These are phyloP conservation scores for Poeciliopsis presidionis DNA, from an alignment of 2,797 vertebrate genomes.

Conservation along the genomic window DNA sequence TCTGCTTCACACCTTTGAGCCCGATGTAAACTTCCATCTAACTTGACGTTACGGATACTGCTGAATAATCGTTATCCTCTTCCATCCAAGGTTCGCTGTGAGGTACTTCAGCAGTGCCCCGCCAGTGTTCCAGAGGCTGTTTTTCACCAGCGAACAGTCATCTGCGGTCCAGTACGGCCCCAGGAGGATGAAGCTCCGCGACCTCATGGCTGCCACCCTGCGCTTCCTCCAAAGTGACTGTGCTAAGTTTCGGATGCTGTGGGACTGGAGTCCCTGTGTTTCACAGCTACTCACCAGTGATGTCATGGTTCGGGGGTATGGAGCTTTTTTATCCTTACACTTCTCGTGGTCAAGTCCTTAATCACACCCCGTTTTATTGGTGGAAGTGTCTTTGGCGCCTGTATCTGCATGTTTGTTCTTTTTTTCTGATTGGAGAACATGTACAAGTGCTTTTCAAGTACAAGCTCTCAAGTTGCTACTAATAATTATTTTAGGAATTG, in stretches of 20 bases:
- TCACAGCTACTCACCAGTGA: constrained; percentile 95
- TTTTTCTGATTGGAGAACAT: background rate
- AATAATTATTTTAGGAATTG: too few relatives aligned
- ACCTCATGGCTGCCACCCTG: constrained; percentile 95
- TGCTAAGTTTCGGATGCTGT: constrained; percentile 86
- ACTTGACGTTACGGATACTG: too few relatives aligned
- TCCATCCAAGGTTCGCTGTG: constrained; percentile 87
- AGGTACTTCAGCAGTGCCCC: constrained; percentile 90
- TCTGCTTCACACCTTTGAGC: background rate
- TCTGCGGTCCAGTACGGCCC: constrained; percentile 90
- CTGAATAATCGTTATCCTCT: background rate
- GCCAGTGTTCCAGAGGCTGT: constrained; percentile 96
- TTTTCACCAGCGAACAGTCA: constrained; percentile 92
- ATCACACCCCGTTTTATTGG: background rate
- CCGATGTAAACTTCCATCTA: background rate
- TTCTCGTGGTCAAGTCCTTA: background rate
- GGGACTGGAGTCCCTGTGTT: constrained; percentile 98
- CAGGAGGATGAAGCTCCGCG: constrained; percentile 94
- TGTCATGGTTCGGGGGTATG: constrained; percentile 92
- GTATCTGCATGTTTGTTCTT: background rate
- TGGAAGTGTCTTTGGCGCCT: background rate
- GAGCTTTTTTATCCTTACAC: constrained; percentile 10
- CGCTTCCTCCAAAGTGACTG: constrained; percentile 90
- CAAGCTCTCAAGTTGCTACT: background rate
- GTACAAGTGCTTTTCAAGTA: background rate